These are phyloP conservation scores for Peromyscus nudipes DNA, from an alignment of 2,797 vertebrate species.

Conservation along the genomic window DNA sequence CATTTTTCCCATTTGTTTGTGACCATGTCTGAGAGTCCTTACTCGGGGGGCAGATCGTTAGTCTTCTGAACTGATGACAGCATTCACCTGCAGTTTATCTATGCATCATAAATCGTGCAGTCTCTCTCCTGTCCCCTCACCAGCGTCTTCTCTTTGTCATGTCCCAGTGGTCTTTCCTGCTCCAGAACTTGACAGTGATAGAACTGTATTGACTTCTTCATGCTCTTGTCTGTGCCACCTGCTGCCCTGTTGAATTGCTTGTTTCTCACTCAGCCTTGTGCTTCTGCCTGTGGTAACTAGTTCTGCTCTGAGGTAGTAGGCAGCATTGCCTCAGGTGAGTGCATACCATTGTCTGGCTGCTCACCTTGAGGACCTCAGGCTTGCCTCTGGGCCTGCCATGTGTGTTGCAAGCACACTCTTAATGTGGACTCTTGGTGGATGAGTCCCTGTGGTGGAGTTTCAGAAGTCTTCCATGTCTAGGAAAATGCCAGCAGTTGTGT, in stretches of 20 bases:
- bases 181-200: background rate
- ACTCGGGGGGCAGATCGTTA: background rate
- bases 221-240: no score
- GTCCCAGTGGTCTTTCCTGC: background rate
- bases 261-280: background rate
- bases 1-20: background rate
- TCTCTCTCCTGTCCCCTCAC: background rate
- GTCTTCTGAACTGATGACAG: no score
- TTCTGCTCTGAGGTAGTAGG: background rate
- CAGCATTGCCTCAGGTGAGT: background rate
- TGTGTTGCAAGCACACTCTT: background rate
- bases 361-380: background rate
- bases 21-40: no score
- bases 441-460: background rate
- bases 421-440: background rate
- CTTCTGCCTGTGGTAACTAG: background rate
- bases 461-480: background rate
- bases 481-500: background rate
- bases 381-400: background rate
- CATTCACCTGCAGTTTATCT: no score
- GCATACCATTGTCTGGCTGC: background rate
- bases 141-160: background rate
- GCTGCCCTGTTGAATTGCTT: background rate
- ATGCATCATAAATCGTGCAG: accelerated
- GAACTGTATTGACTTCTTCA: background rate